Evolutionary conservation across 2,113 vertebrate species (phyloP), one percentile per base, ranked within the genome.

Genomic region (Cervus canadensis): DNA sequence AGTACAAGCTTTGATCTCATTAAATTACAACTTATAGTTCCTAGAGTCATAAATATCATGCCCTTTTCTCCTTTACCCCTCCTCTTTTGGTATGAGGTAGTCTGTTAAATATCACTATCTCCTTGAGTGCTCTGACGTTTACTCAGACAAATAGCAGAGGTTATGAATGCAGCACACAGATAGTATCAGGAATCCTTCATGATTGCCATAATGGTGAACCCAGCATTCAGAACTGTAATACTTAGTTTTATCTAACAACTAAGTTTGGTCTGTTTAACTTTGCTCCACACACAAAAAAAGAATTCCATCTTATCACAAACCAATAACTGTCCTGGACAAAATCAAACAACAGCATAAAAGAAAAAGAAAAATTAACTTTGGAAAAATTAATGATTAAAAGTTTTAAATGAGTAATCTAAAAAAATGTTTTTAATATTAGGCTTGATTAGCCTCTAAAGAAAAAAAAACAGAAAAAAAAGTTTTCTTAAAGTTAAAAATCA

Each of bases 71-170:
- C 98, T 98, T 97, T 97, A 98, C 97, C 98, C 98, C 98, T 99
- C 99, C 98, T 97, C 90, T 98, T 98, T 98, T 98, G 97, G 98
- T 98, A 95, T 97, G 98, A 97, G 97, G 98, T 98, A 99, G 99
- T 99, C 99, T 99, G 99, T 98, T 99, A 99, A 99, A 98, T 99
- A 98, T 99, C 99, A 74, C 99, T 98, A 98, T 98, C 99, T 99
- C 99, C 99, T 99, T 98, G 98, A 99, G 98, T 45, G 2, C 98
- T 97, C 98, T 99, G 99, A 99, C 98, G 96, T 99, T 99, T 98
- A 98, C 98, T 98, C 98, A 99, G 99, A 99, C 99, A 99, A 99
- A 99, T 16, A 98, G 98, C 99, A 99, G 99, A 99, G 98, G 98
- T 99, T 99, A 98, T 99, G 98, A 99, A 99, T 98, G 98, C 98